Conservation (phyloP, 53 echinoderm and acorn worm species). For the Arbacia lixula region DNA sequence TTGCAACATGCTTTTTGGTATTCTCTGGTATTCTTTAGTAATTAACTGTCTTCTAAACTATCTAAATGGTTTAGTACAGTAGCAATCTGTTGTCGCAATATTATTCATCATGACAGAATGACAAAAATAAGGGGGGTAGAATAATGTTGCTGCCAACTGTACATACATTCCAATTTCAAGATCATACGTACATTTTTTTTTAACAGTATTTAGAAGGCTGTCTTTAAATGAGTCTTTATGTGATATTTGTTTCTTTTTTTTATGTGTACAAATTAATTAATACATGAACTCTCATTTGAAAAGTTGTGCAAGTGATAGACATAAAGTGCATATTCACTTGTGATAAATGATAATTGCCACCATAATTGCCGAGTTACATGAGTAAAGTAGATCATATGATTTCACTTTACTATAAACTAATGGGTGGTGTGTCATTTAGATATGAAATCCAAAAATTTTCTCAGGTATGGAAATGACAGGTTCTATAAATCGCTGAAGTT, state of each 20-base stretch:
- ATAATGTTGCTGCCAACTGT: no score
- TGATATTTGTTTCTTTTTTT: constrained; percentile 18
- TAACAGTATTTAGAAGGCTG: constrained; percentile 30
- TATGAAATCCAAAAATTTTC: constrained; percentile 25
- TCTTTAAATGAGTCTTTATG: constrained; percentile 16
- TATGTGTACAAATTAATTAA: constrained; percentile 22
- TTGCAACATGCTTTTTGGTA: no score
- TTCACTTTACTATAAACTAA: constrained; percentile 27
- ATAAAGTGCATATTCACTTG: constrained; percentile 30
- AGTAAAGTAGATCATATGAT: constrained; percentile 30
- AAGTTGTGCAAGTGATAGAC: constrained; percentile 30
- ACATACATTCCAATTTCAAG: constrained; percentile 23
- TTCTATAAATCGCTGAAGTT: constrained; percentile 27
- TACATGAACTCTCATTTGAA: constrained; percentile 30
- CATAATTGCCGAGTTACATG: constrained; percentile 26
- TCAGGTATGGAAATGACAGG: constrained; percentile 27
- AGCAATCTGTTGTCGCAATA: no score
- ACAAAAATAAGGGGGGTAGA: no score
- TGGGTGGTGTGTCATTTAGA: constrained; percentile 21
- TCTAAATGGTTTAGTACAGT: no score
- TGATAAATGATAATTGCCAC: constrained; percentile 25
- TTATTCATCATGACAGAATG: no score
- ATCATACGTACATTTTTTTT: constrained; percentile 12
- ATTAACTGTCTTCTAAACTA: no score
- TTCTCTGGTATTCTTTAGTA: no score